Conservation (phyloP, 1,140 invertebrate genomes). For the Caenorhabditis tropicalis region DNA sequence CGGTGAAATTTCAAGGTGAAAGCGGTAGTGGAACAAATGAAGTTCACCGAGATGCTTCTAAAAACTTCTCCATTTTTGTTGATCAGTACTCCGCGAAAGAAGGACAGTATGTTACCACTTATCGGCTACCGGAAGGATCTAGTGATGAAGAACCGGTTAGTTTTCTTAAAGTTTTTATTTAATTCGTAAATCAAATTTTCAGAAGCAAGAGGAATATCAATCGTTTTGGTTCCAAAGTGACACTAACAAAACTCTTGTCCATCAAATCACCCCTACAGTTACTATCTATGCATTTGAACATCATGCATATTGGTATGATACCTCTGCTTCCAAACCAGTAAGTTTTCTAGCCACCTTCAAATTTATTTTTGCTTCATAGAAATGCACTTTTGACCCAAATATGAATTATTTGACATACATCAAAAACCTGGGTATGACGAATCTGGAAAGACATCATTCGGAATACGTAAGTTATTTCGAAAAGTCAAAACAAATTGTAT, state of each 20-base stretch:
- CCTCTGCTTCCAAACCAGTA: background rate
- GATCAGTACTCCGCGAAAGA: slow-evolving; percentile 20
- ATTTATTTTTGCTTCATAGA: background rate
- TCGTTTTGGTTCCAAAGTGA: slow-evolving; percentile 39
- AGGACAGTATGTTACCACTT: background rate
- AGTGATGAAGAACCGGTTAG: background rate
- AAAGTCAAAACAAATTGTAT: background rate
- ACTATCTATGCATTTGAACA: slow-evolving; percentile 11
- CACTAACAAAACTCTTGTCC: background rate
- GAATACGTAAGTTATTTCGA: background rate
- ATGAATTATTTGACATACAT: slow-evolving; percentile 41
- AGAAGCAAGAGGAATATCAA: slow-evolving; percentile 32
- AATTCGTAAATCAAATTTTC: background rate
- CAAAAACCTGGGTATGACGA: slow-evolving; percentile 31
- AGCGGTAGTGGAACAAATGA: background rate
- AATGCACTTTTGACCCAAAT: background rate
- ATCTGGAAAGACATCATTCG: slow-evolving; percentile 26
- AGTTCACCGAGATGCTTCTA: slow-evolving; percentile 1
- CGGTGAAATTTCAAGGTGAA: background rate
- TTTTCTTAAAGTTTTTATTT: background rate
- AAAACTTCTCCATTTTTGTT: slow-evolving; percentile 14
- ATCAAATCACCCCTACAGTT: slow-evolving; percentile 18
- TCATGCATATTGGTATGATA: slow-evolving; percentile 16
- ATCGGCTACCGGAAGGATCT: background rate
- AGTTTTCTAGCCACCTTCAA: background rate